These are phyloP conservation scores for Sinotaia quadrata DNA, from an alignment of 2,888 invertebrate genomes.

Conservation along the genomic window DNA sequence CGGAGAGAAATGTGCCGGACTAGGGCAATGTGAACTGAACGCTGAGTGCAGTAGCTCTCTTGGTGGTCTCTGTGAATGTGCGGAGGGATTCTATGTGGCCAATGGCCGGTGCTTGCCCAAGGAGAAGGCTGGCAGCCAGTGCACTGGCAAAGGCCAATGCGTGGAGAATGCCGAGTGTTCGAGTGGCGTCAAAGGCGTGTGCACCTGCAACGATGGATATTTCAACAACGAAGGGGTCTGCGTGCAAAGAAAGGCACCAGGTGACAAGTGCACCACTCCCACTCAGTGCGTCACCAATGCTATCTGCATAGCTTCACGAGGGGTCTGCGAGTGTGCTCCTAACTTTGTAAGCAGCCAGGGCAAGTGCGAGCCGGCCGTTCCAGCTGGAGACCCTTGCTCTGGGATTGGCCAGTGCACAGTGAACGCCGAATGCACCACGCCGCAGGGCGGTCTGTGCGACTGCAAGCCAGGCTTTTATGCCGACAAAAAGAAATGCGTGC, in stretches of 20 bases:
- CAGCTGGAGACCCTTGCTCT: conserved; percentile 24
- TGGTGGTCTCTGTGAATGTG: conserved; percentile 35
- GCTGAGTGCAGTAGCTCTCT: conserved; percentile 32
- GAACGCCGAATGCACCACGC: conserved; percentile 29
- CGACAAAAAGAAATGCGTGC: conserved; percentile 11
- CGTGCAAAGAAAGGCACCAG: conserved; percentile 10
- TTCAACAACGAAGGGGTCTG: conserved; percentile 29
- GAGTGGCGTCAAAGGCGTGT: conserved; percentile 23
- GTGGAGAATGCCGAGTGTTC: conserved; percentile 30
- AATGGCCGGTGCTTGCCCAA: conserved; percentile 23
- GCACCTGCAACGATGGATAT: conserved; percentile 26
- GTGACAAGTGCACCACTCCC: conserved; percentile 1
- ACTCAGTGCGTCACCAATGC: conserved; percentile 21
- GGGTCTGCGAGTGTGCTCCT: conserved; percentile 23
- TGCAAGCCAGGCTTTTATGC: conserved; percentile 31
- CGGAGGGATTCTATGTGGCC: conserved; percentile 26
- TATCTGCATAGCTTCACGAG: background rate
- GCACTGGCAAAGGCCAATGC: conserved; percentile 33
- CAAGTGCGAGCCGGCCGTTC: conserved; percentile 17
- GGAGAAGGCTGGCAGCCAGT: conserved; percentile 26
- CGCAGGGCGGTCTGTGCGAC: conserved; percentile 19
- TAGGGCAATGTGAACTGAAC: conserved; percentile 31
- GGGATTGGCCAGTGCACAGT: conserved; percentile 27
- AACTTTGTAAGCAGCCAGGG: conserved; percentile 17
- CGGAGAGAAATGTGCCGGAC: conserved; percentile 22